phyloP scores from a whole-genome alignment of 2,888 invertebrate genomes.

The Keiferia lycopersicella region DNA sequence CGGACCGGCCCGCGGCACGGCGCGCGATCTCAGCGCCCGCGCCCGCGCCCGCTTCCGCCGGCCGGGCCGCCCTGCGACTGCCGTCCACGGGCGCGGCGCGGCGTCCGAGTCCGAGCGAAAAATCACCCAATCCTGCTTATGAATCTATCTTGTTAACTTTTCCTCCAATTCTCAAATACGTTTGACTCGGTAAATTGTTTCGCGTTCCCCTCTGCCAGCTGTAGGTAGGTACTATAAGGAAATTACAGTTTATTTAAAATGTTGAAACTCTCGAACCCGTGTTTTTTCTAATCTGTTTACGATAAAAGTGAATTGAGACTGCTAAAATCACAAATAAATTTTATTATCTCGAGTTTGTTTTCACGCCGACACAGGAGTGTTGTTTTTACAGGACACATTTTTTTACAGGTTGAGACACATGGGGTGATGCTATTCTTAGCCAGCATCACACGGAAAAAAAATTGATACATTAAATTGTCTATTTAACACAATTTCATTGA shows the following conservation, averaged over 20 bases:
- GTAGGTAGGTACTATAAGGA: conserved; percentile 32
- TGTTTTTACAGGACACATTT: no score
- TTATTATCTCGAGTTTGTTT: no score
- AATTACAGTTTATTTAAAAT: conserved; percentile 45
- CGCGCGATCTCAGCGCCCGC: background rate
- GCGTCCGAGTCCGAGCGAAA: conserved; percentile 55
- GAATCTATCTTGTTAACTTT: conserved; percentile 54
- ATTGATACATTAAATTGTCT: no score
- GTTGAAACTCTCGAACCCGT: conserved; percentile 33
- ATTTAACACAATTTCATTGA: no score
- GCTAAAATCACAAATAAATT: no score
- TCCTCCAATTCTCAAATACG: conserved; percentile 48
- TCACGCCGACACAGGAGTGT: no score
- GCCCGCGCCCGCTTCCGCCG: conserved; percentile 36
- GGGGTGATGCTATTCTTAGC: no score
- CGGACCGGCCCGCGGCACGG: background rate
- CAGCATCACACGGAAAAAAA: no score
- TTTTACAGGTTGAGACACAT: no score
- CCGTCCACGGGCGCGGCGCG: conserved; percentile 30
- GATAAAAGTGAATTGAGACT: no score
- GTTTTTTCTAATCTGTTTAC: no score
- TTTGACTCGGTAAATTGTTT: conserved; percentile 62
- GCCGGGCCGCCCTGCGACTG: conserved; percentile 29
- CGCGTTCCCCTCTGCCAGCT: conserved; percentile 41
- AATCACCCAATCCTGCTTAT: conserved; percentile 57